Conservation (phyloP, 2,797 vertebrate genomes). For the Onychomys leucogaster region DNA sequence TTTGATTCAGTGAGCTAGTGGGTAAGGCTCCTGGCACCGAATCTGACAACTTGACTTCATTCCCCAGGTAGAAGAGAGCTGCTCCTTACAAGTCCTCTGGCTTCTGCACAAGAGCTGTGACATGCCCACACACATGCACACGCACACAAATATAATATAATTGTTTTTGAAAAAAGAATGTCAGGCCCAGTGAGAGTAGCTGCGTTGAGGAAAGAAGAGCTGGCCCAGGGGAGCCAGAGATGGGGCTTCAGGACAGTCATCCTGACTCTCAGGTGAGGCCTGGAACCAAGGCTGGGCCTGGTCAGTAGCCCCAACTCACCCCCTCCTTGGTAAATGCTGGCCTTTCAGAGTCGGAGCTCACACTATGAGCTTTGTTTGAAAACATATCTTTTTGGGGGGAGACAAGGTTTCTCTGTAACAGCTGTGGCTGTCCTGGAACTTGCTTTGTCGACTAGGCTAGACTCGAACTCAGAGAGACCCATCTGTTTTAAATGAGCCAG, state of each 20-base stretch:
- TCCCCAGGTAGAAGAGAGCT: background rate
- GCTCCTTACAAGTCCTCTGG: background rate
- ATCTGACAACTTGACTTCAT: background rate
- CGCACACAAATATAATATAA: background rate
- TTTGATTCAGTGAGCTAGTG: background rate
- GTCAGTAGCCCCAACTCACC: background rate
- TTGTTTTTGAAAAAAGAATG: background rate
- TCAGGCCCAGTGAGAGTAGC: background rate
- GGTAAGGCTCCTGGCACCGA: background rate
- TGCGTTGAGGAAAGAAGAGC: background rate
- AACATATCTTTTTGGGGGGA: background rate
- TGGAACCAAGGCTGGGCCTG: background rate
- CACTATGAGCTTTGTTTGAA: background rate
- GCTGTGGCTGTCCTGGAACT: background rate
- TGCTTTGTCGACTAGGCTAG: background rate
- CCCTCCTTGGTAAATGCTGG: background rate
- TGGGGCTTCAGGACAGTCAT: background rate
- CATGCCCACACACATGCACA: background rate
- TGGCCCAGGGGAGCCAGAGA: background rate
- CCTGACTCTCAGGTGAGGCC: background rate
- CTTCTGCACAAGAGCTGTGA: too few relatives aligned
- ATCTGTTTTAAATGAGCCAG: background rate
- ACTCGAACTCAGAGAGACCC: background rate
- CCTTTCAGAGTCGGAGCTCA: background rate
- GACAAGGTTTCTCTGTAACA: background rate